Evolutionary conservation across 2,113 vertebrate genomes (phyloP), one percentile per base, ranked within the genome.

Genomic region (Thalassarche chlororhynchos): DNA sequence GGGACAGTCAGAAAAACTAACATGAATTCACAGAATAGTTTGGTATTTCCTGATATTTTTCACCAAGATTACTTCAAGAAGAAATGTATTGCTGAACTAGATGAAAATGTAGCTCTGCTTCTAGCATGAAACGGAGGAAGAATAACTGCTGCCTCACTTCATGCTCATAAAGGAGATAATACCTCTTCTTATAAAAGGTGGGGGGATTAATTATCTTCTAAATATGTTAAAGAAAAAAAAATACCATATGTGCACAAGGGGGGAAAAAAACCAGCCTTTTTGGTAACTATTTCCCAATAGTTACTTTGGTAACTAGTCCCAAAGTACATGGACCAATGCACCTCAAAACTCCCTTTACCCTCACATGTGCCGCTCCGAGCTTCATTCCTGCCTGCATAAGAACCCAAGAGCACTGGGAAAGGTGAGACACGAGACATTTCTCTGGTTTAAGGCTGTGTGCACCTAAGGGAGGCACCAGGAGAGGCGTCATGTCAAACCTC

Each of bases 131-230:
- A 80, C 0, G 5, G 90, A 92, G 95, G 79, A 95, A 80, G 84
- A 96, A 47, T 72, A 86, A 91, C 89, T 94, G 88, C 90, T 81
- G 79, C 85, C 71, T 95, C 66, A 14, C 87, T 74, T 94, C 78
- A 10, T 38, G 28, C 62, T 90, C 87, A 40, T n/a, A 19, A 80
- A 61, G 58, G 66, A 91, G 85, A 31, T 31, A 90, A 89, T 23
- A 15, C 12, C 54, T 26, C 40, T 69, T 83, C 44, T 21, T 77
- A 36, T 15, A 25, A 38, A 69, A 69, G 31, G 28, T 65, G 62
- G 58, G 90, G 58, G 71, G 62, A 79, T 77, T 51, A 25, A 83
- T 80, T 92, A 58, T 9, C 85, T 65, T 70, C 3, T 12, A 77
- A 85, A 80, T 32, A 36, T 0, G 3, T 18, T 14, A 17, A 34